Evolutionary conservation across 1,140 invertebrate species (phyloP).

Genomic region (Drosophila trapezifrons): DNA sequence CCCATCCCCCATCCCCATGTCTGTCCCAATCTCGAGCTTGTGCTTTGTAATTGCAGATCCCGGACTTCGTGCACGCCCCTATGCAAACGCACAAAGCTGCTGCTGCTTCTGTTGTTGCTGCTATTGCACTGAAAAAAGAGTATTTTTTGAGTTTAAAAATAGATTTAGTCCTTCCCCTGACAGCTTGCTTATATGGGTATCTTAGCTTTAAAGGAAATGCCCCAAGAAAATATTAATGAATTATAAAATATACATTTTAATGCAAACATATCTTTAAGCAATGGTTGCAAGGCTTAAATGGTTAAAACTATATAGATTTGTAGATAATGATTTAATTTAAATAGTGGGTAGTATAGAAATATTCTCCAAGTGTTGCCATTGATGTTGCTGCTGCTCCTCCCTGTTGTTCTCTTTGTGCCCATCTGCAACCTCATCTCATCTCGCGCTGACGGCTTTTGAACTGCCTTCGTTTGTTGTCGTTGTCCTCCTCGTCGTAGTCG

Average conservation of each 20-base stretch:
- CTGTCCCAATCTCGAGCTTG: constrained; percentile 29
- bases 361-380: constrained; percentile 18
- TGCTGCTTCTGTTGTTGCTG: constrained; percentile 22
- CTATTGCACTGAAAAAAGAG: constrained; percentile 22
- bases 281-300: too few species aligned
- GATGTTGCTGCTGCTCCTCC: constrained; percentile 12
- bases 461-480: constrained; percentile 56
- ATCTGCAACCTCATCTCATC: constrained; percentile 50
- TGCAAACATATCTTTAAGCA: too few species aligned
- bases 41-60: constrained; percentile 74
- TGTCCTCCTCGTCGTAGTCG: constrained; percentile 51
- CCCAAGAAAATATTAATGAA: too few species aligned
- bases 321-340: not conserved
- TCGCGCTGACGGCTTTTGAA: constrained; percentile 60
- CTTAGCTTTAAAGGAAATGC: not conserved
- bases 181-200: too few species aligned
- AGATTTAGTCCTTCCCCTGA: too few species aligned
- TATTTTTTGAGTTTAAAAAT: too few species aligned
- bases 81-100: constrained; percentile 65
- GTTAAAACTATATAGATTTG: too few species aligned
- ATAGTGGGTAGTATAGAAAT: constrained; percentile 8
- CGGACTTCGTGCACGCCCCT: constrained; percentile 66
- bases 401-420: constrained; percentile 51
- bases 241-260: too few species aligned
- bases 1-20: not conserved